These are phyloP conservation scores for Ondatra zibethicus DNA, from an alignment of 2,113 vertebrate genomes.

Conservation along the genomic window DNA sequence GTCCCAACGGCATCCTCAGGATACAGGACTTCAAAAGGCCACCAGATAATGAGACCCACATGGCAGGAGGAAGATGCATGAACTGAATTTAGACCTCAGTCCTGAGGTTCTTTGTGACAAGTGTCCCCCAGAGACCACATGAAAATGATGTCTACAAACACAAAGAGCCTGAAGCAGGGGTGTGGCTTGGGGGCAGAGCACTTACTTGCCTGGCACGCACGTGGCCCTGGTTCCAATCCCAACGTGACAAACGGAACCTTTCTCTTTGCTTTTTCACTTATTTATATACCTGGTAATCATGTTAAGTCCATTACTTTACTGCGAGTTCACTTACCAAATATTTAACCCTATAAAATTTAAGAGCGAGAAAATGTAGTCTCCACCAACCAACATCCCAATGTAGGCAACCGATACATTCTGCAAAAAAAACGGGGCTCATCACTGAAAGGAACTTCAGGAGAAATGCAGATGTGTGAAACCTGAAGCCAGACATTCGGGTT, in stretches of 20 bases:
- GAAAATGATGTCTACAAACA: not conserved
- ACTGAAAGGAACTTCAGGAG: not conserved
- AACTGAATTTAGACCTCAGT: not conserved
- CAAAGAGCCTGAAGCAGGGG: not conserved
- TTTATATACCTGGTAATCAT: not conserved
- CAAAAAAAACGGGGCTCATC: constrained; percentile 36
- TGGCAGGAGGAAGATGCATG: not conserved
- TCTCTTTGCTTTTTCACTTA: not conserved
- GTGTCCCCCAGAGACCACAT: not conserved
- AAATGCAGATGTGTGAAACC: not conserved
- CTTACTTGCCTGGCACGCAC: not conserved
- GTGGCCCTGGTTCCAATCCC: not conserved
- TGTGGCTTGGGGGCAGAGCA: not conserved
- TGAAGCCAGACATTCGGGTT: not conserved
- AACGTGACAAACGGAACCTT: not conserved
- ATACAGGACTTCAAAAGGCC: not conserved
- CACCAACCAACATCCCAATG: constrained; percentile 93
- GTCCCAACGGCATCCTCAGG: not conserved
- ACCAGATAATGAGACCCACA: not conserved
- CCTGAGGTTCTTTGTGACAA: not conserved
- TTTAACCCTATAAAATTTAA: constrained; percentile 95
- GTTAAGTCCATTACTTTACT: constrained; percentile 27
- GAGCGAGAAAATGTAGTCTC: constrained; percentile 95
- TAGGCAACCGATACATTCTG: constrained; percentile 96
- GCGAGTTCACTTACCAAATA: constrained; percentile 91